These are phyloP conservation scores for Cheirogaleus medius DNA, from an alignment of 2,113 vertebrate genomes.

Conservation along the genomic window DNA sequence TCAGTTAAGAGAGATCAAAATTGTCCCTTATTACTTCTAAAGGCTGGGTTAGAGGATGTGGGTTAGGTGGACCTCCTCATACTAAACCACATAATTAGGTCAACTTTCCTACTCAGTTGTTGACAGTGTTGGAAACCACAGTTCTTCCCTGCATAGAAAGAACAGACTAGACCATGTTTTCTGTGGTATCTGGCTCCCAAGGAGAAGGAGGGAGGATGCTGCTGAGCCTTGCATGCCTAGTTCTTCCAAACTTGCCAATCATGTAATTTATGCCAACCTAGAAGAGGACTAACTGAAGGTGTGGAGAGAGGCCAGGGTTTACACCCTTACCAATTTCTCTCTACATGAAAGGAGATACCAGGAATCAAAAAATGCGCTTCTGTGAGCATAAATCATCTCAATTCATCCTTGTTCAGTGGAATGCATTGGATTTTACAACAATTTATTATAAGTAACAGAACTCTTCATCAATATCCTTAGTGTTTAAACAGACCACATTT, in stretches of 20 bases:
- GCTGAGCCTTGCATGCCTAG: not conserved
- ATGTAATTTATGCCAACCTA: not conserved
- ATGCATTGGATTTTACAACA: constrained; percentile 59
- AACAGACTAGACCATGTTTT: not conserved
- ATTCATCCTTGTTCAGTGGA: not conserved
- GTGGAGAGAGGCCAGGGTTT: not conserved
- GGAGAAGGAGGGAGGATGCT: not conserved
- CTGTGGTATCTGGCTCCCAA: not conserved
- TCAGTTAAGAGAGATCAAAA: not conserved
- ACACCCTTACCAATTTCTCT: not conserved
- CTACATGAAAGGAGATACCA: not conserved
- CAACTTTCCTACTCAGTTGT: not conserved
- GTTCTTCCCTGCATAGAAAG: not conserved
- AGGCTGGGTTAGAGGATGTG: not conserved
- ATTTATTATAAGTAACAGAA: constrained; percentile 46
- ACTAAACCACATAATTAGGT: not conserved
- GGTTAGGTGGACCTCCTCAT: not conserved
- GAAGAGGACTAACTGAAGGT: not conserved
- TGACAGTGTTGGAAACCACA: not conserved
- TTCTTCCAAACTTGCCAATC: not conserved
- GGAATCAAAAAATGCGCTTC: not conserved
- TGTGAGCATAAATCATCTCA: not conserved
- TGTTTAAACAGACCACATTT: constrained; percentile 44
- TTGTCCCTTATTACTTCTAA: not conserved
- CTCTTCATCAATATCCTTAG: not conserved